Evolutionary conservation across 64 coral and sea anemone species (phyloP), one percentile per base, ranked within the genome.

Genomic region (Acropora yongei): DNA sequence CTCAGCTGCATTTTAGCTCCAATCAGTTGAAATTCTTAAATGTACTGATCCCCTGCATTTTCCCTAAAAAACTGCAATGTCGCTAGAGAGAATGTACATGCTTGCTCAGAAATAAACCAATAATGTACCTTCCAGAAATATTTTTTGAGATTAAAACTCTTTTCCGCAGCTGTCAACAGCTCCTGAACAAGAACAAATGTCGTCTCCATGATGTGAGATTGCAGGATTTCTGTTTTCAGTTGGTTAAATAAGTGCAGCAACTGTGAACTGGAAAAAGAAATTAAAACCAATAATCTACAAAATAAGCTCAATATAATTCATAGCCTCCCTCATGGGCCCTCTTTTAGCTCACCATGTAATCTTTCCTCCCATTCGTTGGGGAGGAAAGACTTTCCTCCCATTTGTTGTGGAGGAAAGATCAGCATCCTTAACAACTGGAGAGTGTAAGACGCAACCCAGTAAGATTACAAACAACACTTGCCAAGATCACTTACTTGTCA

Each of bases 101-200:
- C 30, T 30, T 30, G 30, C 30, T 30, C 61, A 13, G 8, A 78
- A 46, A 5, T 44, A 13, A 74, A 61, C 47, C 3, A 6, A 55
- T 11, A 5, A 57, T 1, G 4, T 95, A 98, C 97, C 97, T 96
- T 95, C 97, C 97, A 98, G 79, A 98, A 98, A 71, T 83, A 96
- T 76, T 98, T 98, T 17, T 98, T 98, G 9, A 98, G 46, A 42
- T 80, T 68, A 73, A 96, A 91, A 53, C 94, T 93, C 57, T 96
- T 98, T 80, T 98, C 94, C 74, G 94, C 94, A 67, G 88, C 97
- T 65, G 84, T 96, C 13, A 88, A 78, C 11, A 98, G 63, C 68
- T 98, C 97, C 43, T 98, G 90, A 55, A 98, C 68, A 19, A 98
- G 73, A 40, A 96, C 94, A 94, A 96, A 98, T 39, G 82, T 96